Conservation (phyloP, 2,888 invertebrate genomes). For the Fragum sueziense region DNA sequence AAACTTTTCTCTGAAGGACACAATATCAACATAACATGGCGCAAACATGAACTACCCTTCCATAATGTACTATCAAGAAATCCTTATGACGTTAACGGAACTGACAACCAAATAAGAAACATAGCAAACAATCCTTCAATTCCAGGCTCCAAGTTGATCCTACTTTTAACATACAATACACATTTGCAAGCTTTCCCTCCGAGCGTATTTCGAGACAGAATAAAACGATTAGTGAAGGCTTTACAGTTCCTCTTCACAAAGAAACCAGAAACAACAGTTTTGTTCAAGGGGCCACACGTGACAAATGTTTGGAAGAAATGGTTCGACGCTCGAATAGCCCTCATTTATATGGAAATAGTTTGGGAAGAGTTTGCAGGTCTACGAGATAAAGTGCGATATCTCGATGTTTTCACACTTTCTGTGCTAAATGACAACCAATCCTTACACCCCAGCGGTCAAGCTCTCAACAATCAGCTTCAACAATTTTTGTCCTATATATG, state of each 20-base stretch:
- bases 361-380: constrained; percentile 34
- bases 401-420: constrained; percentile 43
- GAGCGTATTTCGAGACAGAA: constrained; percentile 18
- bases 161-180: constrained; percentile 35
- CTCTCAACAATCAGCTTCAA: constrained; percentile 39
- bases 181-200: constrained; percentile 47
- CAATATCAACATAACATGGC: constrained; percentile 37
- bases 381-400: constrained; percentile 34
- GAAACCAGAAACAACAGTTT: constrained; percentile 41
- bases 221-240: constrained; percentile 19
- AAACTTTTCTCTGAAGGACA: not conserved
- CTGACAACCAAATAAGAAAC: constrained; percentile 19
- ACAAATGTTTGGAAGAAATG: constrained; percentile 22
- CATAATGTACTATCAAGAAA: constrained; percentile 32
- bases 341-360: constrained; percentile 34
- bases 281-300: constrained; percentile 50
- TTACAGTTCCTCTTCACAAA: constrained; percentile 14
- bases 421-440: constrained; percentile 32
- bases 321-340: constrained; percentile 41
- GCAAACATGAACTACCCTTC: constrained; percentile 50
- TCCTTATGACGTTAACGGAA: constrained; percentile 20
- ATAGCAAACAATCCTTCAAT: constrained; percentile 17
- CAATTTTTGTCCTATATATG: constrained; percentile 40
- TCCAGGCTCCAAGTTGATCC: constrained; percentile 22
- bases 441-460: constrained; percentile 31